Conservation (phyloP, 2,797 vertebrate species). For the Acrossocheilus wenchowensis region DNA sequence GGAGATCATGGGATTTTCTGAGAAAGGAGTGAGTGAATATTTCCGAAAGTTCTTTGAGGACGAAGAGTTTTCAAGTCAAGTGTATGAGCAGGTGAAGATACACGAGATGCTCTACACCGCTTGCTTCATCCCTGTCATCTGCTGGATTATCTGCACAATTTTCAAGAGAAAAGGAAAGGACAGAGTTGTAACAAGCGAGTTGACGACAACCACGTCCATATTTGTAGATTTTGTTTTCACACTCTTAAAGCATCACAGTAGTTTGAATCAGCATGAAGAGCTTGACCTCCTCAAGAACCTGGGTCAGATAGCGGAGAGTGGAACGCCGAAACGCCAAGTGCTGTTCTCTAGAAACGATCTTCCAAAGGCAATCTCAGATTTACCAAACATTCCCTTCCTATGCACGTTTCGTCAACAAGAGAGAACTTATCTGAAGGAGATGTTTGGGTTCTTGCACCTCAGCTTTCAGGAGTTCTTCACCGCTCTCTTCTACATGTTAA, state of each 20-base stretch:
- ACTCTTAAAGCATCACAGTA: constrained; percentile 47
- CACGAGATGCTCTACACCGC: constrained; percentile 44
- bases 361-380: constrained; percentile 20
- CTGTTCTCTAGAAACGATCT: constrained; percentile 33
- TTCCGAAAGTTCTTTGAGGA: constrained; percentile 33
- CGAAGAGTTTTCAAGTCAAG: constrained; percentile 25
- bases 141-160: constrained; percentile 50
- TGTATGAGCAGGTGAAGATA: constrained; percentile 32
- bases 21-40: constrained; percentile 41
- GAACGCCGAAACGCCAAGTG: constrained; percentile 13
- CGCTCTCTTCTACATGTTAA: constrained; percentile 44
- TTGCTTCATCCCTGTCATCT: constrained; percentile 51
- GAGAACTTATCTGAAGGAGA: constrained; percentile 15
- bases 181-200: neutral
- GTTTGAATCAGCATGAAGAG: neutral
- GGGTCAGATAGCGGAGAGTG: constrained; percentile 36
- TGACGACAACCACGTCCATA: constrained; percentile 45
- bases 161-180: constrained; percentile 37
- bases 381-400: constrained; percentile 44
- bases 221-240: constrained; percentile 50
- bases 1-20: constrained; percentile 52
- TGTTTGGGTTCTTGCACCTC: constrained; percentile 55
- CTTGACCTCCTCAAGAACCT: constrained; percentile 30
- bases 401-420: constrained; percentile 42
- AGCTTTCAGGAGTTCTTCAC: constrained; percentile 57